A percentile compares a stretch with the other conserved stretches of the same genome.
Conservation (phyloP, 2,888 invertebrate genomes). For the Lochmaea crataegi region DNA sequence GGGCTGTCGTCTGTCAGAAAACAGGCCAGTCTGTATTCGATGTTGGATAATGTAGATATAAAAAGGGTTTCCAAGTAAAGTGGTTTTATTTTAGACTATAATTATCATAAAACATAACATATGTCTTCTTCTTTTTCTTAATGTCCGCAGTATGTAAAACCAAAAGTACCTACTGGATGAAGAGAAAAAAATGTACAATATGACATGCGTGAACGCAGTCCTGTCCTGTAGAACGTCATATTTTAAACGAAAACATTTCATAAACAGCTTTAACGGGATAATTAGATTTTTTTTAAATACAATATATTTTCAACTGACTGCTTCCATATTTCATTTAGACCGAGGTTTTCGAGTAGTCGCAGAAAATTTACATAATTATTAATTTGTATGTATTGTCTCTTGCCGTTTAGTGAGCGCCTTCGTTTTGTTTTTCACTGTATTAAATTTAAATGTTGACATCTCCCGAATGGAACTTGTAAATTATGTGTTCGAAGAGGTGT, state of each 20-base stretch:
- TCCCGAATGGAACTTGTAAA: constrained; percentile 17
- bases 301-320: not conserved
- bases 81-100: too few species aligned
- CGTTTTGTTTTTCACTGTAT: constrained; percentile 12
- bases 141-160: too few species aligned
- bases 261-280: not conserved
- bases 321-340: constrained; percentile 15
- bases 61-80: too few species aligned
- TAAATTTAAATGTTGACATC: constrained; percentile 28
- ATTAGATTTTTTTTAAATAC: not conserved
- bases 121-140: too few species aligned
- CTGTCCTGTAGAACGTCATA: not conserved
- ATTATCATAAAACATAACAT: too few species aligned
- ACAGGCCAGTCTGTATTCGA: too few species aligned
- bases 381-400: constrained; percentile 25
- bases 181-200: too few species aligned
- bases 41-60: too few species aligned
- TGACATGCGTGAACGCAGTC: not conserved
- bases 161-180: too few species aligned
- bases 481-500: constrained; percentile 7
- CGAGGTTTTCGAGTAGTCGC: constrained; percentile 10
- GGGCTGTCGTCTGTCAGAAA: too few species aligned
- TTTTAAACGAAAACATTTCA: not conserved
- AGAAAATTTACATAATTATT: constrained; percentile 31
- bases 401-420: constrained; percentile 12